Evolutionary conservation across 2,888 invertebrate species (phyloP).

Genomic region (Cheilosia vulpina): DNA sequence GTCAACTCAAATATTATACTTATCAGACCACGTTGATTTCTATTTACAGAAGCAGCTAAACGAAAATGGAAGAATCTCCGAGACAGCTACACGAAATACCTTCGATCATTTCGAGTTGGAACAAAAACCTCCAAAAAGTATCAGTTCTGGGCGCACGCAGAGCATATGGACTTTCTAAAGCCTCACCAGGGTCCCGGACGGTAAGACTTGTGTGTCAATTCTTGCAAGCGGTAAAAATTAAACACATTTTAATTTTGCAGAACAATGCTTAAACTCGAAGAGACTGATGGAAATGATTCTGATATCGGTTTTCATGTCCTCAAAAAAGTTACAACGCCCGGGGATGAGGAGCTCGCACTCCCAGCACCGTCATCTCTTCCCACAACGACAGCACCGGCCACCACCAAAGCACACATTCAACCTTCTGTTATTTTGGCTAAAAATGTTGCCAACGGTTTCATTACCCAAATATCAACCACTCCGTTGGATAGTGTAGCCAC

Average conservation of each 20-base stretch:
- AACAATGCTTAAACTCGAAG: constrained; percentile 76
- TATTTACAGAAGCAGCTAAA: constrained; percentile 81
- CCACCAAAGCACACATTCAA: constrained; percentile 59
- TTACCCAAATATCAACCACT: constrained; percentile 68
- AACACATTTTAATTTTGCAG: constrained; percentile 69
- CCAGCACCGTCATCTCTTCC: constrained; percentile 36
- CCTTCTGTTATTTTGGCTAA: constrained; percentile 69
- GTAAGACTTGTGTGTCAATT: constrained; percentile 71
- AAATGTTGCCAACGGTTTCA: constrained; percentile 65
- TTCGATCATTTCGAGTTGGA: constrained; percentile 82
- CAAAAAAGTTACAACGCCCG: constrained; percentile 79
- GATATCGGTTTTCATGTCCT: constrained; percentile 82
- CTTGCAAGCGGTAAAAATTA: not conserved
- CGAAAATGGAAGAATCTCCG: constrained; percentile 83
- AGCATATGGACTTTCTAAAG: constrained; percentile 83
- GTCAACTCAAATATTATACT: not conserved
- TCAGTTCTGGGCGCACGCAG: constrained; percentile 83
- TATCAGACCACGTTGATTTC: not conserved
- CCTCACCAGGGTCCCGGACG: constrained; percentile 83
- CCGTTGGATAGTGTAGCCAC: constrained; percentile 39
- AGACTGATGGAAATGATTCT: constrained; percentile 79
- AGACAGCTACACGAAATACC: constrained; percentile 83
- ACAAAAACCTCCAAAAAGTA: constrained; percentile 83
- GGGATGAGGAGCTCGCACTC: constrained; percentile 79
- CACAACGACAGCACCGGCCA: constrained; percentile 38